phyloP scores from a whole-genome alignment of 1,140 invertebrate species.

The Venustaconcha ellipsiformis region DNA sequence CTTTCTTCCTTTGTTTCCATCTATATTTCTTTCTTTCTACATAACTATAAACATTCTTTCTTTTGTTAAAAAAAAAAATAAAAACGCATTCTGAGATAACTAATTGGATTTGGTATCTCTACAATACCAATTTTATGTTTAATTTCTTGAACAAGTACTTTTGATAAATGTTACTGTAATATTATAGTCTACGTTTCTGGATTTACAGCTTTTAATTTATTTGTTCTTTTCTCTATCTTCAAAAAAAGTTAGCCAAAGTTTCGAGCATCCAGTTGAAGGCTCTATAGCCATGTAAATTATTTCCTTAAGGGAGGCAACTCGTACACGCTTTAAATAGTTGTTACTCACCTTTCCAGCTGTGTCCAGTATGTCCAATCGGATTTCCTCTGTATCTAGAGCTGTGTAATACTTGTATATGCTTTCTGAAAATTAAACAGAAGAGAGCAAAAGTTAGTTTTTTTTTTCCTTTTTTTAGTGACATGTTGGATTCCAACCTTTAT shows the following conservation, averaged over 20 bases:
- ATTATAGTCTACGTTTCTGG: too few relatives aligned
- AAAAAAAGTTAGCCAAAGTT: background rate
- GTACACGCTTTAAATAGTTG: constrained; percentile 1
- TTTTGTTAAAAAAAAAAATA: background rate
- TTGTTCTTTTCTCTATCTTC: too few relatives aligned
- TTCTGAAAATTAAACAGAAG: constrained; percentile 73
- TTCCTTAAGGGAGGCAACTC: background rate
- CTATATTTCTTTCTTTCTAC: background rate
- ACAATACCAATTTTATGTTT: too few relatives aligned
- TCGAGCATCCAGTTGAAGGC: background rate
- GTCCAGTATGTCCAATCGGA: constrained; percentile 92
- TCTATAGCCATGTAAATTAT: constrained; percentile 1
- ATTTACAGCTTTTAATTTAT: too few relatives aligned
- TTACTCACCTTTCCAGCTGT: constrained; percentile 87
- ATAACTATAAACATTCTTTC: constrained; percentile 2
- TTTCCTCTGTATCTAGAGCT: constrained; percentile 87
- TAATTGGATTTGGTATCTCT: too few relatives aligned
- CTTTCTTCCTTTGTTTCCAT: background rate
- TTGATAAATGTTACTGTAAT: too few relatives aligned
- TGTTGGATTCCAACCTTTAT: too few relatives aligned
- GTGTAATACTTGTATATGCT: constrained; percentile 90
- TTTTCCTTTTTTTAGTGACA: too few relatives aligned
- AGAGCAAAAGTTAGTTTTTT: background rate
- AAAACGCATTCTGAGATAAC: too few relatives aligned
- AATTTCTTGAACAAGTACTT: too few relatives aligned